Evolutionary conservation across 2,888 invertebrate genomes (phyloP), one percentile per base, ranked within the genome.

Genomic region (Pachycephus smyrnensis): DNA sequence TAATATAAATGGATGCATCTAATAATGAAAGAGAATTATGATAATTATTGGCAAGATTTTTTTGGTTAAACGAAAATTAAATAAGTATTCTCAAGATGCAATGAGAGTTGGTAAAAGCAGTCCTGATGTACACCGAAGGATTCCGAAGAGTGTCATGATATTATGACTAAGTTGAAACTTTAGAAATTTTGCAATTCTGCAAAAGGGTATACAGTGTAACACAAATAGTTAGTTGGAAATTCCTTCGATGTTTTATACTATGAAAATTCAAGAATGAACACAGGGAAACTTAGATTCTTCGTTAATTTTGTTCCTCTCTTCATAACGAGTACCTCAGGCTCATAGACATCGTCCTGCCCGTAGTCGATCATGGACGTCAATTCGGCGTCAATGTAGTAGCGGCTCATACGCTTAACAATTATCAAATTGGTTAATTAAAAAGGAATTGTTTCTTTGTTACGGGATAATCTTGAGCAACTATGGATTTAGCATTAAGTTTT

Each of bases 371-470:
- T 95, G 92, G 95, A 94, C 92, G 95, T 95, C 93, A 96, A 94
- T 93, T 96, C 96, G 89, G 95, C 96, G 91, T 96, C 95, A 94
- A 95, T 95, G 94, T 95, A 95, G 94, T 95, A 95, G 92, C 94
- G 95, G 94, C 95, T 95, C 94, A 95, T 95, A 94, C 94, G 94
- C 95, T 95, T 93, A 93, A 93, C 93, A 88, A 84, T 81, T 81
- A 77, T 82, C 77, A 77, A 33, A n/a, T 31, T 75, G 35, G n/a
- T 30, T 55, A 55, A 30, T 73, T 40, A 68, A 76, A 15, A 78
- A 32, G 11, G 69, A 33, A 71, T 71, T 32, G 33, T 11, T 33
- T 1, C 12, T 71, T 55, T 55, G 11, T 71, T 33, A 32, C 31
- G 71, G 71, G 71, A 9, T 9, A 31, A 31, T 71, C 71, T 71